Evolutionary conservation across 2,113 vertebrate species (phyloP).

Genomic region (Thomomys bottae): DNA sequence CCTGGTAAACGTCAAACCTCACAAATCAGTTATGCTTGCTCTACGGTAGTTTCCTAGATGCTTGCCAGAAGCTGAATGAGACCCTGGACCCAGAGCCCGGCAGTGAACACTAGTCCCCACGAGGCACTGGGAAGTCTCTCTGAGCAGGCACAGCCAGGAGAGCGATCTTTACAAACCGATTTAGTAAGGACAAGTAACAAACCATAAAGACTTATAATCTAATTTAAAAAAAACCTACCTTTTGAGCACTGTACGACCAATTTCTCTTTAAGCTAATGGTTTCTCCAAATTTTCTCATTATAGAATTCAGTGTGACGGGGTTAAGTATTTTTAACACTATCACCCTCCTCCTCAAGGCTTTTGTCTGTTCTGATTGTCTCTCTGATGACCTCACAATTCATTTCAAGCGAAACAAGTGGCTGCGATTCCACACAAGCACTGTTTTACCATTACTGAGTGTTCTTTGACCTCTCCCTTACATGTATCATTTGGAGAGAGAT

Average conservation of each 20-base stretch:
- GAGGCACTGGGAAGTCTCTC: neutral
- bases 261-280: neutral
- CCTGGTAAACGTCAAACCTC: constrained; percentile 28
- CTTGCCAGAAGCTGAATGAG: no score
- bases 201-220: neutral
- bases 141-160: neutral
- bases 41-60: neutral
- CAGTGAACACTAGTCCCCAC: neutral
- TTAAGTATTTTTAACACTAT: neutral
- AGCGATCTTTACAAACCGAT: constrained; percentile 4
- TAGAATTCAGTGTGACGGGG: neutral
- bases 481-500: neutral
- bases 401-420: neutral
- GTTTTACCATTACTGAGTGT: neutral
- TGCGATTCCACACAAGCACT: neutral
- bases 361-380: neutral
- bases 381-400: neutral
- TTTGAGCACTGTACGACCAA: neutral
- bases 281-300: constrained; percentile 5
- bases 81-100: neutral
- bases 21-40: neutral
- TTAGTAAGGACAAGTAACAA: neutral
- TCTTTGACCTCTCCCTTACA: neutral
- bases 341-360: neutral
- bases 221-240: neutral